A percentile compares a stretch with the other conserved stretches of the same genome.
Conservation (phyloP, 2,113 vertebrate species). For the Gobius niger region DNA sequence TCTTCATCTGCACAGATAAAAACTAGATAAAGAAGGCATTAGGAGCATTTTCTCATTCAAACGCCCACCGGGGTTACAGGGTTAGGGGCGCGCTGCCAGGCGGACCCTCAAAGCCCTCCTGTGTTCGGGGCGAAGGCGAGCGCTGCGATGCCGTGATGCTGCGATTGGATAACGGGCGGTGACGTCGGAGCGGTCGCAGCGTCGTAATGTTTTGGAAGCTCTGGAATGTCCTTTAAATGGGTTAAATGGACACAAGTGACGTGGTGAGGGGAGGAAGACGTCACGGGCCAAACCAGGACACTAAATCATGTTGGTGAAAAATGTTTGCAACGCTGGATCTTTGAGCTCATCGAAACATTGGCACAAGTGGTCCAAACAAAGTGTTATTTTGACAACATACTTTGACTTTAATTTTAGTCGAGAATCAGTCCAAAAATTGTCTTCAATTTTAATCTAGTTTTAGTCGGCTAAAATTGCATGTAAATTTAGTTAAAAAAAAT, state of each 20-base stretch:
- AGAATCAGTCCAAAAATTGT: too few relatives aligned
- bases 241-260: slow-evolving; percentile 14
- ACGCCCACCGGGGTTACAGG: slow-evolving; percentile 58
- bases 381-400: too few relatives aligned
- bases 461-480: too few relatives aligned
- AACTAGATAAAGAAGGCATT: slow-evolving; percentile 57
- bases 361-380: too few relatives aligned
- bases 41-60: slow-evolving; percentile 38
- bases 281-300: neutral
- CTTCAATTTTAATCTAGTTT: too few relatives aligned
- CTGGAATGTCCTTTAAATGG: slow-evolving; percentile 7
- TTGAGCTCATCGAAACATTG: too few relatives aligned
- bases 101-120: slow-evolving; percentile 33
- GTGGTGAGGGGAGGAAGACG: neutral
- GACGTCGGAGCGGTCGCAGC: neutral
- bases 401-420: too few relatives aligned
- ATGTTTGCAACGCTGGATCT: too few relatives aligned
- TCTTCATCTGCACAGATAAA: slow-evolving; percentile 30
- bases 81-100: slow-evolving; percentile 30
- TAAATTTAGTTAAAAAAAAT: too few relatives aligned
- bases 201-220: slow-evolving; percentile 10
- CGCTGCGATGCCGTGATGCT: slow-evolving; percentile 31
- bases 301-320: neutral
- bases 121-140: slow-evolving; percentile 8
- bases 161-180: slow-evolving; percentile 9